Base-by-base conservation (phyloP, 1,140 invertebrate species). In the Drosophila micromelanica region DNA sequence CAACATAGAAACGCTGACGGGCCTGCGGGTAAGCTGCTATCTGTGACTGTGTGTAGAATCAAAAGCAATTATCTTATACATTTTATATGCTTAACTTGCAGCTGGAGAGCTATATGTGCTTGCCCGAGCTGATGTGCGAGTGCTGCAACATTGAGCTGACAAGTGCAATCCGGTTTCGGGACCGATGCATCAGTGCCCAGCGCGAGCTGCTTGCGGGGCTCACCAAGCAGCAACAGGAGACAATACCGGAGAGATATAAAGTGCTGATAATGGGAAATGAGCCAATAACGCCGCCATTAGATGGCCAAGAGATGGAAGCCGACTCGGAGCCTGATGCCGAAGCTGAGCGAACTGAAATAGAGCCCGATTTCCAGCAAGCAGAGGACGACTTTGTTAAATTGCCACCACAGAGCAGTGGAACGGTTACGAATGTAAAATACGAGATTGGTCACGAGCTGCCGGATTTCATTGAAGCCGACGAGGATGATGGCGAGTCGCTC, bases 101-200 rank as follows among this genome's bases (percentile, higher is more conserved):
- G 84, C 32, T 89, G 37, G 80, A 90, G 13, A 72, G 67, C 38
- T 76, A 65, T 9, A 23, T 37, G 4, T 73, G 73, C 40, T 6
- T 89, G 7, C 84, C 84, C 1, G 84, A 89, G 37, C 70, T 78
- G 32, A 90, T 89, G 12, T 89, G 84, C 43, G 85, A 90, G 20
- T 89, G 84, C 60, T 89, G 84, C 49, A 73, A 73, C 15, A 74
- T 74, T 7, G 84, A 89, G 15, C 23, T 89, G 27, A 62, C 73
- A 1, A 57, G 52, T 3, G 84, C 84, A 0, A 46, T 80, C 0
- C 63, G 78, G 27, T 55, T 89, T 12, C 71, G 85, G 2, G 80
- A 90, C 13, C 73, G 84, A 9, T 87, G 84, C 62, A 76, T 87
- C n/a, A 32, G 43, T n/a, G 79, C 85, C 0, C 84, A 87, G 17